Base-by-base conservation (phyloP, 2,113 vertebrate genomes). In the Polyodon spathula region DNA sequence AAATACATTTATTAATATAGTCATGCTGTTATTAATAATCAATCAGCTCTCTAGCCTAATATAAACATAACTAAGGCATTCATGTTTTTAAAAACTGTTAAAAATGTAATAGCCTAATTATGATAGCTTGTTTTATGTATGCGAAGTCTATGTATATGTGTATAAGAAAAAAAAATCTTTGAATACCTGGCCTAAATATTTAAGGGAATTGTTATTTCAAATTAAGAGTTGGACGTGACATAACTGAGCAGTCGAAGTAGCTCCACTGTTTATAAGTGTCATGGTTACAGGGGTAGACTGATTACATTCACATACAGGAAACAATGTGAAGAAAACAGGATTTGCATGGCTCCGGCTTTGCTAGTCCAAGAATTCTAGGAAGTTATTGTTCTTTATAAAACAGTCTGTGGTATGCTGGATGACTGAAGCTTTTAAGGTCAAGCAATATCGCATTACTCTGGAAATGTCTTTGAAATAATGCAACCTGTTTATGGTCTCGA, bases 261-360 rank as follows among this genome's bases (percentile, higher is more conserved):
- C 43, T 2, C 8, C 43, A 65, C 63, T 87, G 76, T 85, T 87
- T 86, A 82, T 5, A 2, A 81, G 75, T 73, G 72, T 86, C 82
- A 89, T 89, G 86, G 88, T 87, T 86, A 90, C 88, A 0, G 80
- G 73, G 8, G 73, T 76, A 83, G 82, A 86, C 86, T 77, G 86
- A 88, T 89, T 88, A 85, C 84, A 85, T 87, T 87, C 86, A 76
- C 85, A 83, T 75, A 81, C 84, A 89, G 88, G 88, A 90, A 89
- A 85, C 83, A 84, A 88, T 84, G 86, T 83, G 85, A 78, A 81
- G 86, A 89, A 90, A 90, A 90, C 88, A 89, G 88, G 88, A 90
- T 89, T 81, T 87, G 85, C 84, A 87, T 73, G 88, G 88, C 88
- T 90, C 88, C 88, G 81, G 82, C 88, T 81, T 69, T 79, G 66